Evolutionary conservation across 2,888 invertebrate genomes (phyloP).

Genomic region (Daptonema setosum): DNA sequence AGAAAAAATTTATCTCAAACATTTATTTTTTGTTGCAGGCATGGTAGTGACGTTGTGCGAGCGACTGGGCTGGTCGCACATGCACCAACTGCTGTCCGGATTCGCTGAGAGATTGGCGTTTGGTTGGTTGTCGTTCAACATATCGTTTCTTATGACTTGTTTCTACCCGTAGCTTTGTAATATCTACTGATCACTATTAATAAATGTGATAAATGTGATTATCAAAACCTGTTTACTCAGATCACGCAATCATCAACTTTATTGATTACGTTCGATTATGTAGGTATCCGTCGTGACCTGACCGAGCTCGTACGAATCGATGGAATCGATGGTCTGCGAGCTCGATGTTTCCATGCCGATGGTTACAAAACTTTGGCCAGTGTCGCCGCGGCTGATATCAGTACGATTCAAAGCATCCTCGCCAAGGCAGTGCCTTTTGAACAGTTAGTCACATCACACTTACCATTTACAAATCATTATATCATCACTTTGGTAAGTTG

Average conservation of each 20-base stretch:
- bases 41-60: slow-evolving; percentile 90
- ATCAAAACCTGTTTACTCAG: no score
- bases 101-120: slow-evolving; percentile 83
- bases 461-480: not conserved
- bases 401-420: slow-evolving; percentile 51
- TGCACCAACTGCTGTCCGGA: slow-evolving; percentile 66
- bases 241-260: no score
- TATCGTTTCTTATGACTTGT: no score
- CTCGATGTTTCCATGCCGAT: slow-evolving; percentile 56
- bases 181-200: no score
- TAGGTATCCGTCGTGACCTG: slow-evolving; percentile 55
- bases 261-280: no score
- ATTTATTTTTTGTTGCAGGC: slow-evolving; percentile 38
- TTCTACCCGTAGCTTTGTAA: no score
- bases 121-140: slow-evolving; percentile 37
- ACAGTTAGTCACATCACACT: slow-evolving; percentile 32
- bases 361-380: slow-evolving; percentile 55
- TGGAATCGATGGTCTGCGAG: slow-evolving; percentile 53
- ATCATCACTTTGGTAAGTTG: not conserved
- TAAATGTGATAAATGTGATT: no score
- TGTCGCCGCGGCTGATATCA: slow-evolving; percentile 50
- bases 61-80: slow-evolving; percentile 69
- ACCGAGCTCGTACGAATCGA: slow-evolving; percentile 62
- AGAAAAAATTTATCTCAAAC: no score
- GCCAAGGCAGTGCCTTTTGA: slow-evolving; percentile 60